A percentile compares a stretch with the other conserved stretches of the same genome.
Conservation (phyloP, 2,797 vertebrate species). For the Micromesistius poutassou region DNA sequence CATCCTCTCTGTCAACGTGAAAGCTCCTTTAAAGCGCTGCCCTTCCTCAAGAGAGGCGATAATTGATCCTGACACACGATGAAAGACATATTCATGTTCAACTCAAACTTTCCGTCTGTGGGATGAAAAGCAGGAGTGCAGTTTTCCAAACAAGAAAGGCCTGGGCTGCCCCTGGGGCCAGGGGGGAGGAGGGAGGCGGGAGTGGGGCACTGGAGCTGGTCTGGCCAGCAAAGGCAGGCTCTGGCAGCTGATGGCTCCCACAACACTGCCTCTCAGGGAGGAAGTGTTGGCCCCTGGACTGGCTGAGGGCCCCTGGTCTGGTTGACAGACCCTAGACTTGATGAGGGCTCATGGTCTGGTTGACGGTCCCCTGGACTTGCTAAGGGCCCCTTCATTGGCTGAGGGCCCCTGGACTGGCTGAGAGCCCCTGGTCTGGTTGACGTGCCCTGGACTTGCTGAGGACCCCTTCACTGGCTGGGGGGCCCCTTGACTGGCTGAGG, state of each 20-base stretch:
- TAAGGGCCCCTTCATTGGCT: too few species aligned
- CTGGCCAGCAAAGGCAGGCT: constrained; percentile 7
- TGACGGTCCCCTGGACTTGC: too few species aligned
- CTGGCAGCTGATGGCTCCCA: background rate
- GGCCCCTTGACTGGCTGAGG: background rate
- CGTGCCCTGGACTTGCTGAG: too few species aligned
- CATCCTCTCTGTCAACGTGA: constrained; percentile 39
- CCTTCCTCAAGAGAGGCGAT: constrained; percentile 53
- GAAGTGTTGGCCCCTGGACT: background rate
- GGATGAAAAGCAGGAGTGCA: constrained; percentile 71
- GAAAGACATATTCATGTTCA: constrained; percentile 76
- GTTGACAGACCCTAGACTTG: too few species aligned
- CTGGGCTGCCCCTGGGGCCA: constrained; percentile 47
- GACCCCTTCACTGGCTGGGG: background rate
- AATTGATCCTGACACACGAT: constrained; percentile 76
- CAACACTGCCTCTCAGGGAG: background rate
- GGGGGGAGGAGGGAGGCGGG: constrained; percentile 45
- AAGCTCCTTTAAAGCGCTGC: constrained; percentile 45
- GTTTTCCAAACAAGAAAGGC: constrained; percentile 69
- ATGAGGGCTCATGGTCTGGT: too few species aligned
- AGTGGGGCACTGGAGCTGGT: constrained; percentile 39
- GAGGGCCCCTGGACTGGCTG: too few species aligned
- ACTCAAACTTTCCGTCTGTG: constrained; percentile 63
- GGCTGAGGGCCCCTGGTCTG: too few species aligned
- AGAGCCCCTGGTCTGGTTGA: too few species aligned